These are phyloP conservation scores for Pseudorhombus dupliciocellatus DNA, from an alignment of 2,113 vertebrate genomes.

Conservation along the genomic window DNA sequence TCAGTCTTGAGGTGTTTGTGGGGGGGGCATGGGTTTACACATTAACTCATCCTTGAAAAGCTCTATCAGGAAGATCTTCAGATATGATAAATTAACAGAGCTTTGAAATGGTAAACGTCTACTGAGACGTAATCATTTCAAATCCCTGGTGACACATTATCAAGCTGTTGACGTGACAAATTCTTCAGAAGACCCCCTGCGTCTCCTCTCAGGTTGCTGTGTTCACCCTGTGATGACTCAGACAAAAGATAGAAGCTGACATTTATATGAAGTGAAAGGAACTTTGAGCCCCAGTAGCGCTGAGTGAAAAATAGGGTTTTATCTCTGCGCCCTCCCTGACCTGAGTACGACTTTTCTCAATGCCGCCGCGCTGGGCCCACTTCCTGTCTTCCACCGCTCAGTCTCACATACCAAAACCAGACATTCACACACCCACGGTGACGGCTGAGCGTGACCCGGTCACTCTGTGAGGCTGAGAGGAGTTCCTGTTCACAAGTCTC, in stretches of 20 bases:
- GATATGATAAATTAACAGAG: neutral
- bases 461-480: conserved; percentile 57
- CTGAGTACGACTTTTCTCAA: conserved; percentile 34
- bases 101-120: neutral
- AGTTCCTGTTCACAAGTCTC: conserved; percentile 64
- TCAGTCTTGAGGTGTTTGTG: neutral
- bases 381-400: conserved; percentile 66
- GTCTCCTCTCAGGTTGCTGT: neutral
- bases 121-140: neutral
- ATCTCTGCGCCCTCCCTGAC: conserved; percentile 42
- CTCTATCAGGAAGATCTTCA: neutral
- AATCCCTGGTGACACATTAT: conserved; percentile 11
- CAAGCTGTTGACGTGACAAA: neutral
- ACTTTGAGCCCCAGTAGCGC: neutral
- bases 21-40: neutral
- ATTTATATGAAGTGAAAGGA: conserved; percentile 28
- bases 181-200: neutral
- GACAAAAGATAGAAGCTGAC: neutral
- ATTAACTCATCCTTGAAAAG: neutral
- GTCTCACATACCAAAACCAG: conserved; percentile 64
- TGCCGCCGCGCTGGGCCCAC: conserved; percentile 38
- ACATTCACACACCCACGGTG: conserved; percentile 72
- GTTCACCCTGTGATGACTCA: neutral
- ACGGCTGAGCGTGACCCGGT: conserved; percentile 68
- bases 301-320: conserved; percentile 34